A percentile compares a stretch with the other conserved stretches of the same genome.
These are phyloP conservation scores for Zosterops pallidus DNA, from an alignment of 2,113 vertebrate species.

Conservation along the genomic window DNA sequence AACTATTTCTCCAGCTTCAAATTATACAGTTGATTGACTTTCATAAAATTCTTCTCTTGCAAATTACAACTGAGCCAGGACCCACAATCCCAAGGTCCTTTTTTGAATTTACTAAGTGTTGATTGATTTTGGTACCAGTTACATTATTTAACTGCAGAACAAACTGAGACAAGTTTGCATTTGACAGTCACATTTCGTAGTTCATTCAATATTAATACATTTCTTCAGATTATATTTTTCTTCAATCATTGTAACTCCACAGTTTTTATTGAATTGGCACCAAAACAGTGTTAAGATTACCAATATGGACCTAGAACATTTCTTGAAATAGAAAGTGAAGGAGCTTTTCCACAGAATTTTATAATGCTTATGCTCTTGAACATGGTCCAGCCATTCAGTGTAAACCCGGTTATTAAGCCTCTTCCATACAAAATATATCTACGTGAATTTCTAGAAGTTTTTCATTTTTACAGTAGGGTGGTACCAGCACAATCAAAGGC, in stretches of 20 bases:
- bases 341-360: not conserved
- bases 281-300: not conserved
- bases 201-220: not conserved
- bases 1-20: not conserved
- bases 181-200: not conserved
- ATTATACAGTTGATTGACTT: constrained; percentile 19
- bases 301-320: not conserved
- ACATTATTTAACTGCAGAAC: constrained; percentile 2
- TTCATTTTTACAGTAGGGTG: not conserved
- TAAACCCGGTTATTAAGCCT: not conserved
- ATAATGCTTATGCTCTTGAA: not conserved
- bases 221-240: not conserved
- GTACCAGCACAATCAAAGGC: not conserved
- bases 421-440: not conserved
- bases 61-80: not conserved
- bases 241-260: not conserved
- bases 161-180: not conserved
- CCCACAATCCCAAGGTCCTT: not conserved
- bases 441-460: not conserved
- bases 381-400: not conserved
- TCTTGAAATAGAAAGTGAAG: not conserved
- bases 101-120: not conserved
- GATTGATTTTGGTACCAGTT: constrained; percentile 15
- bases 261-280: not conserved
- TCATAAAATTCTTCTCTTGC: not conserved